Percentiles rank a stretch among this genome's conserved stretches.
Evolutionary conservation across 2,113 vertebrate genomes (phyloP).

Genomic region (Scomber scombrus): DNA sequence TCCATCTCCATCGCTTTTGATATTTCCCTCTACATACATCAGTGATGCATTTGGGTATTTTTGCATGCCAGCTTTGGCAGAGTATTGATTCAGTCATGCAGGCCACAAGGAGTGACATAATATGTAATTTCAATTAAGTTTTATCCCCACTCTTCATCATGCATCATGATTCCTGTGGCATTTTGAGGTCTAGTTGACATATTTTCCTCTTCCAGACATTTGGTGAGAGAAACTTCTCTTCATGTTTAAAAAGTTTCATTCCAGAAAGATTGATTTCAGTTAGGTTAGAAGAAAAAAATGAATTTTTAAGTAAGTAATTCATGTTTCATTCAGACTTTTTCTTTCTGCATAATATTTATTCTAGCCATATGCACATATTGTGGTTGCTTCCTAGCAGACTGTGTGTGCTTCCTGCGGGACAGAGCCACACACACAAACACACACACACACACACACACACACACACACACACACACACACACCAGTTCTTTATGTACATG

Average conservation of each 20-base stretch:
- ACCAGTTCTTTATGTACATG: slow-evolving; percentile 2
- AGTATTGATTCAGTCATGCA: slow-evolving; percentile 27
- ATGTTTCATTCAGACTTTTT: too few relatives aligned
- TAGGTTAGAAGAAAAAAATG: not conserved
- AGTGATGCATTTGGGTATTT: slow-evolving; percentile 26
- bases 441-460: not conserved
- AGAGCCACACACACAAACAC: not conserved
- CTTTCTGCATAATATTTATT: not conserved
- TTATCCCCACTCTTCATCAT: not conserved
- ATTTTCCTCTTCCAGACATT: not conserved
- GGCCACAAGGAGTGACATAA: not conserved
- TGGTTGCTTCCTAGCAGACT: not conserved
- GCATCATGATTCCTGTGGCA: not conserved
- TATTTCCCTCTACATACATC: not conserved
- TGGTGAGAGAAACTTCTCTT: not conserved
- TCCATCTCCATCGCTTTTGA: slow-evolving; percentile 17
- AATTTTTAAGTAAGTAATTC: too few relatives aligned
- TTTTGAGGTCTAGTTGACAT: not conserved
- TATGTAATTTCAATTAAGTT: slow-evolving; percentile 29
- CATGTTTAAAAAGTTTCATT: not conserved
- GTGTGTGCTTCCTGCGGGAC: not conserved
- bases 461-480: not conserved
- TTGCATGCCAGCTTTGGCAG: slow-evolving; percentile 22
- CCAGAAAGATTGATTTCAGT: not conserved
- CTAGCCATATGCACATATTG: not conserved